Evolutionary conservation across 2,888 invertebrate genomes (phyloP).

Genomic region (Noctua janthina): DNA sequence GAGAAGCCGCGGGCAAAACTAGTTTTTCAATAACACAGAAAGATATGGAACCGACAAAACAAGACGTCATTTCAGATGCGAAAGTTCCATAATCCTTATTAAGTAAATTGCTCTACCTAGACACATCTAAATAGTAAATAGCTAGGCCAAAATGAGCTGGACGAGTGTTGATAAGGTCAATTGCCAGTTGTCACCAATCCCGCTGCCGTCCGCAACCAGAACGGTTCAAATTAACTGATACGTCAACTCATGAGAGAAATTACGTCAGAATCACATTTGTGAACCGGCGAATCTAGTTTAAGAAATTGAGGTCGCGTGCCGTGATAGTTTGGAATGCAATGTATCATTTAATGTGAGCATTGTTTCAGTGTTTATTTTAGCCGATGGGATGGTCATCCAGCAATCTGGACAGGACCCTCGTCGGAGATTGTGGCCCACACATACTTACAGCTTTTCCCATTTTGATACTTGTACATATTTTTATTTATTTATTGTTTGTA

Average conservation of each 20-base stretch:
- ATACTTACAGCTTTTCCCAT: not conserved
- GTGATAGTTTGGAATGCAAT: not conserved
- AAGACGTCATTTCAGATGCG: not conserved
- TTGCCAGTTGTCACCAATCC: conserved; percentile 52
- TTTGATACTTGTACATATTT: not conserved
- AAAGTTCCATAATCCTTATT: too few relatives aligned
- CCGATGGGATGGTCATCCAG: not conserved
- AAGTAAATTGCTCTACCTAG: not conserved
- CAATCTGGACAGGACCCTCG: not conserved
- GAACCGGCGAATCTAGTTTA: conserved; percentile 17
- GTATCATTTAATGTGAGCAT: conserved; percentile 4
- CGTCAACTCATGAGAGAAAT: conserved; percentile 20
- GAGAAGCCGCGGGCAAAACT: not conserved
- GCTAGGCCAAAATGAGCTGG: conserved; percentile 31
- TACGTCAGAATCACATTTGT: conserved; percentile 20
- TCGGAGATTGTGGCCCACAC: not conserved
- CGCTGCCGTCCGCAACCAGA: conserved; percentile 54
- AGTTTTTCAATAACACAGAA: not conserved
- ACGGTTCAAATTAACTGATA: conserved; percentile 43
- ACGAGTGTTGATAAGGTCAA: conserved; percentile 60
- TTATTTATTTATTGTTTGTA: not conserved
- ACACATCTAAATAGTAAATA: conserved; percentile 16
- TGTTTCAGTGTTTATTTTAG: not conserved
- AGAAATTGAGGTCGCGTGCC: conserved; percentile 23
- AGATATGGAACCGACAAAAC: not conserved